A percentile compares a stretch with the other conserved stretches of the same genome.
Evolutionary conservation across 2,113 vertebrate species (phyloP).

Genomic region (Tupaia tana): DNA sequence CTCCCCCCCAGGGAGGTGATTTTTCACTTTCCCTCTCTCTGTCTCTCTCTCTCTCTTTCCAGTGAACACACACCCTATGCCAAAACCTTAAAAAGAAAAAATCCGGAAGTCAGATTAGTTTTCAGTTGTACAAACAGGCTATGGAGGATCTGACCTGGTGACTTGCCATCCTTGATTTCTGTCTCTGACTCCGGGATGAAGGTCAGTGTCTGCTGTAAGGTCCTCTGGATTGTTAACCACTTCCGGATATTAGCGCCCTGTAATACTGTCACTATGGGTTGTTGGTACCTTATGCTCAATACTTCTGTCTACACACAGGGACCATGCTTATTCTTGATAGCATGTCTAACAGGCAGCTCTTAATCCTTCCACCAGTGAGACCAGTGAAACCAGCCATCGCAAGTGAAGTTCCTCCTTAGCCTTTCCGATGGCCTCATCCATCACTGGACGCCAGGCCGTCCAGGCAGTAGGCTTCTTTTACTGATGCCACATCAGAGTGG

Average conservation of each 20-base stretch:
- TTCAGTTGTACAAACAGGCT: too few species aligned
- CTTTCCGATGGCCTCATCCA: background rate
- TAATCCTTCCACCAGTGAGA: background rate
- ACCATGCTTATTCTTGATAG: background rate
- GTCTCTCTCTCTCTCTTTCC: too few species aligned
- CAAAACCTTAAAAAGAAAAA: too few species aligned
- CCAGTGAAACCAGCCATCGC: background rate
- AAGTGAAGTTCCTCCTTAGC: background rate
- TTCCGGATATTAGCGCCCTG: accelerated
- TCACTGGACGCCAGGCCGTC: background rate
- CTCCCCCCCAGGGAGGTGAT: too few species aligned
- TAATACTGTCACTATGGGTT: too few species aligned
- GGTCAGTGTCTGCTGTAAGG: accelerated
- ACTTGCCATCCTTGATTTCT: accelerated
- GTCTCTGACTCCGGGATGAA: background rate
- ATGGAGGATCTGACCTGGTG: background rate
- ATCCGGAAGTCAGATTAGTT: too few species aligned
- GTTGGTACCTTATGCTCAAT: too few species aligned
- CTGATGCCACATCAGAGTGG: background rate
- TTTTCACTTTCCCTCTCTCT: too few species aligned
- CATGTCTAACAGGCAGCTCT: too few species aligned
- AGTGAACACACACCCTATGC: too few species aligned
- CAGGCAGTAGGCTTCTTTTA: background rate
- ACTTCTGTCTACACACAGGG: background rate
- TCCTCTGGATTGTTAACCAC: background rate